Conservation (phyloP, 2,113 vertebrate genomes). For the Sus scrofa region DNA sequence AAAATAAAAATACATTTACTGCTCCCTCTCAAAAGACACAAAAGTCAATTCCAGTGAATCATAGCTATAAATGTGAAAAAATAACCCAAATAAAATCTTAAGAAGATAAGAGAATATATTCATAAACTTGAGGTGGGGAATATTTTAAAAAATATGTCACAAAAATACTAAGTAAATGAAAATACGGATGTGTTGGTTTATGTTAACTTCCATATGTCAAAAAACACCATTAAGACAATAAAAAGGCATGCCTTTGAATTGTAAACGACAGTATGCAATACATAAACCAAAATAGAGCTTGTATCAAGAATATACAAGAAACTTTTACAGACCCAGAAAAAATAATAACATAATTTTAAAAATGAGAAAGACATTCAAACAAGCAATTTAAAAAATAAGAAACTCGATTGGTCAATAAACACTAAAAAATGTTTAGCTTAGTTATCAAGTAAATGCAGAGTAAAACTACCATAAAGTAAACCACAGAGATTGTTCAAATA, state of each 20-base stretch:
- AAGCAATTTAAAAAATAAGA: neutral
- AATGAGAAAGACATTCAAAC: neutral
- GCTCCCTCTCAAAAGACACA: neutral
- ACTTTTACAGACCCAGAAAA: neutral
- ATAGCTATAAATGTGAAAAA: slow-evolving; percentile 21
- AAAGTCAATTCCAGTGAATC: neutral
- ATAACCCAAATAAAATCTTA: neutral
- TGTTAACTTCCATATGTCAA: neutral
- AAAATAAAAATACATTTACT: neutral
- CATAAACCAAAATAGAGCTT: neutral
- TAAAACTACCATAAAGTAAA: neutral
- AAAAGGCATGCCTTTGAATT: neutral
- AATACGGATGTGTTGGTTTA: neutral
- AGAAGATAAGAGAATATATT: neutral
- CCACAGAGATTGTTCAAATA: neutral
- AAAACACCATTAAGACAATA: neutral
- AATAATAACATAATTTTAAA: neutral
- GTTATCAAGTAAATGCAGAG: neutral
- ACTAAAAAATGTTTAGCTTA: neutral
- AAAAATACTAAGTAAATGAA: neutral
- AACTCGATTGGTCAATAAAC: neutral
- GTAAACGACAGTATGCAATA: neutral
- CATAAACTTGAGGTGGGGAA: neutral
- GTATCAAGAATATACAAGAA: neutral
- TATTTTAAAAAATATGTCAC: neutral